Evolutionary conservation across 2,797 vertebrate species (phyloP), one percentile per base, ranked within the genome.

Genomic region (Danio kyathit): DNA sequence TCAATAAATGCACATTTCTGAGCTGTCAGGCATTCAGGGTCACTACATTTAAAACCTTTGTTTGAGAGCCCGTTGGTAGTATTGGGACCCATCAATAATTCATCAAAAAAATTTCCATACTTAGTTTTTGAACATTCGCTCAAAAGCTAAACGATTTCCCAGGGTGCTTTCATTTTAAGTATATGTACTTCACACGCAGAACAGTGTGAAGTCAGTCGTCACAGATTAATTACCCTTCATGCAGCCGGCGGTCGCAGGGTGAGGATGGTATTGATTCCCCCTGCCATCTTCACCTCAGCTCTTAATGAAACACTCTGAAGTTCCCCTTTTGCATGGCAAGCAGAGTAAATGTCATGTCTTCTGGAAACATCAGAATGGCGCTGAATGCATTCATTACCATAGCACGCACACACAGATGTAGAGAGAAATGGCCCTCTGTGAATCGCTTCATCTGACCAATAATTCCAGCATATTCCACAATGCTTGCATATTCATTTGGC

Each of bases 41-140:
- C 49, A 19, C 56, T 63, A 9, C 16, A 64, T 38, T 10, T 49
- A 79, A 67, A 43, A 13, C 46, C 29, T 60, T 67, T 49, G 56
- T 76, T 84, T 80, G 73, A 83, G 19, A 40, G 7, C 77, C 46
- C 70, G 57, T 89, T 82, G 88, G 90, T 82, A 86, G 83, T 81
- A 29, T 76, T 10, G 29, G 57, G 70, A 81, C 70, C 2, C 79
- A 90, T 92, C 80, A 91, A 87, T 92, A 89, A 90, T 91, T 89
- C 75, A 89, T 90, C 85, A 88, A 82, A 86, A 48, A 52, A 41
- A 43, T 72, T 40, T 65, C 21, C 46, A 29, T 29, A 19, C 19
- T 19, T 74, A 46, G 49, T 16, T 80, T 29, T 56, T 43, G 41
- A 71, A 71, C 54, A 70, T 7, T 46, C 86, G 86, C 88, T 92